Evolutionary conservation across 2,797 vertebrate species (phyloP).

Genomic region (Platyrinchus mystaceus): DNA sequence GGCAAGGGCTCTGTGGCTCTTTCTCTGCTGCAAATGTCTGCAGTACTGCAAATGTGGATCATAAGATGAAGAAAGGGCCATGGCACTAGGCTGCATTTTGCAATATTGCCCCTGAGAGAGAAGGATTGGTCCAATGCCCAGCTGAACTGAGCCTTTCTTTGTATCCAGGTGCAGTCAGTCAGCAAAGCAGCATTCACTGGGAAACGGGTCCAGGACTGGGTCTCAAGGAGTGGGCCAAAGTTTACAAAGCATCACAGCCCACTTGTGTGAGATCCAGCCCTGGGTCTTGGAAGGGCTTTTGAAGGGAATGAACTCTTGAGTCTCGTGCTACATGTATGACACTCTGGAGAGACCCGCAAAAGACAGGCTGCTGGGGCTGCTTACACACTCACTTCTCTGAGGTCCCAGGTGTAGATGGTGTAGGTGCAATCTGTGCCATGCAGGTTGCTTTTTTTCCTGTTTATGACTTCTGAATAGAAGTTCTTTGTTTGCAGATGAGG

Average conservation of each 20-base stretch:
- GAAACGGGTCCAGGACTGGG: background rate
- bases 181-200: background rate
- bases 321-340: background rate
- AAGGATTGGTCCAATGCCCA: fast-evolving
- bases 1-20: background rate
- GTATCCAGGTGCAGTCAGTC: background rate
- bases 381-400: background rate
- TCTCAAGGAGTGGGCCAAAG: background rate
- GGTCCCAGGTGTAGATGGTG: background rate
- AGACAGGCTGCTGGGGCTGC: background rate
- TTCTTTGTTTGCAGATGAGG: background rate
- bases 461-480: background rate
- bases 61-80: background rate
- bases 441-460: background rate
- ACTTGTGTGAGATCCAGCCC: background rate
- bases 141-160: background rate
- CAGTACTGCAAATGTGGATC: background rate
- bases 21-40: background rate
- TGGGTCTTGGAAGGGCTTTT: background rate
- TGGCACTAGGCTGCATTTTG: background rate
- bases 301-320: background rate
- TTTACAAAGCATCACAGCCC: background rate
- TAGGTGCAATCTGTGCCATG: background rate
- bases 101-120: background rate
- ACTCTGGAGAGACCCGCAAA: background rate